Evolutionary conservation across 2,797 vertebrate species (phyloP).

Genomic region (Esox lucius): DNA sequence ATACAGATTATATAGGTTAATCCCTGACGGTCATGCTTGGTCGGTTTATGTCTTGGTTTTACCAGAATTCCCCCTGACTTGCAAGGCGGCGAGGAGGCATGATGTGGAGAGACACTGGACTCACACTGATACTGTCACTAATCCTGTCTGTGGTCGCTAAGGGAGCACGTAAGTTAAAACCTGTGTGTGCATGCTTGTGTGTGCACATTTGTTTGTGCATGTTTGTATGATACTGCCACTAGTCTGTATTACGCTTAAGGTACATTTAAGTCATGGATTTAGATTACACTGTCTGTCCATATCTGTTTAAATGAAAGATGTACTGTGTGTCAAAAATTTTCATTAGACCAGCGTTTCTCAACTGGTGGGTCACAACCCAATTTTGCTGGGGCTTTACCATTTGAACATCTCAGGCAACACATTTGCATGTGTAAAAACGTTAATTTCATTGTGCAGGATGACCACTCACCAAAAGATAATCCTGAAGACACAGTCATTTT

Average conservation of each 20-base stretch:
- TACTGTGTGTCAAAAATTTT: background rate
- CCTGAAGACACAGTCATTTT: too few species aligned
- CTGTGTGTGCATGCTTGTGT: slow-evolving; percentile 1
- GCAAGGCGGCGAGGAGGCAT: slow-evolving; percentile 40
- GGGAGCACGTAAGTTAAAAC: slow-evolving; percentile 57
- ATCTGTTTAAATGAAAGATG: background rate
- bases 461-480: too few species aligned
- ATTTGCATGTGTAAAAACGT: too few species aligned
- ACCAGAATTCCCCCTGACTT: slow-evolving; percentile 41
- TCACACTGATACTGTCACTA: slow-evolving; percentile 46
- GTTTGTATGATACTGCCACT: slow-evolving; percentile 45
- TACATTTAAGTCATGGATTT: slow-evolving; percentile 51
- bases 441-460: too few species aligned
- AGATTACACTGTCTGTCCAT: slow-evolving; percentile 25
- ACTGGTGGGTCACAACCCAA: too few species aligned
- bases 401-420: too few species aligned
- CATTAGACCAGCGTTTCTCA: background rate
- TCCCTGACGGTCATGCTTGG: slow-evolving; percentile 17
- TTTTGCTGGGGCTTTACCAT: too few species aligned
- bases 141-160: slow-evolving; percentile 29
- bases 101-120: slow-evolving; percentile 51
- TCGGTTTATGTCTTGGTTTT: slow-evolving; percentile 19
- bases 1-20: slow-evolving; percentile 2
- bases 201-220: background rate
- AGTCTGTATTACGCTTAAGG: slow-evolving; percentile 26